A percentile compares a stretch with the other conserved stretches of the same genome.
Evolutionary conservation across 1,140 invertebrate genomes (phyloP).

Genomic region (Drosophila miranda): DNA sequence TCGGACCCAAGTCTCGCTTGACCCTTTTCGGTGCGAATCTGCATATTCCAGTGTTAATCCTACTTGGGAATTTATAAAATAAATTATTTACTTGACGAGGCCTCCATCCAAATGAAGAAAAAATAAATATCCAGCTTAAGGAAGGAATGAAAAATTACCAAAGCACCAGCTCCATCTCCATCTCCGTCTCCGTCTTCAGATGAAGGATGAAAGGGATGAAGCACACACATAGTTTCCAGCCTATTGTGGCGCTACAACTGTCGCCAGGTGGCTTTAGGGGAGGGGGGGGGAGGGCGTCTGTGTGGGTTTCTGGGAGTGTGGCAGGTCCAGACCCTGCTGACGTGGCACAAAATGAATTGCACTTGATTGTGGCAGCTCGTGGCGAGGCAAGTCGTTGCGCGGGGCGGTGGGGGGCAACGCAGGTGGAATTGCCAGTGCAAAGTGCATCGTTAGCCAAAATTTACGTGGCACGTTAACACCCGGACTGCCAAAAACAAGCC

Average conservation of each 20-base stretch:
- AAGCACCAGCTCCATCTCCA: background rate
- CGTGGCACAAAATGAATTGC: constrained; percentile 75
- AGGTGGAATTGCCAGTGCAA: constrained; percentile 63
- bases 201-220: background rate
- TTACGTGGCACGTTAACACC: constrained; percentile 70
- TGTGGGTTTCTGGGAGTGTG: constrained; percentile 15
- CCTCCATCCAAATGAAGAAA: constrained; percentile 19
- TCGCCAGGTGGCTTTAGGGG: constrained; percentile 32
- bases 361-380: constrained; percentile 67
- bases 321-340: constrained; percentile 52
- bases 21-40: constrained; percentile 67
- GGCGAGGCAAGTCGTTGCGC: too few relatives aligned
- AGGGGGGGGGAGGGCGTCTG: too few relatives aligned
- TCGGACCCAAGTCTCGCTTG: constrained; percentile 40
- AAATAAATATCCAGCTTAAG: constrained; percentile 47
- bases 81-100: constrained; percentile 71
- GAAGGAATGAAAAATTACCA: constrained; percentile 43
- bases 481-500: constrained; percentile 67
- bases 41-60: constrained; percentile 79
- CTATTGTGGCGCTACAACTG: constrained; percentile 3
- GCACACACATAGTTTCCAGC: background rate
- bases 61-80: constrained; percentile 78
- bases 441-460: constrained; percentile 78
- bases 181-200: background rate
- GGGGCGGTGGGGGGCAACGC: constrained; percentile 10